Evolutionary conservation across 2,888 invertebrate species (phyloP).

Genomic region (Odontocolon sp.): DNA sequence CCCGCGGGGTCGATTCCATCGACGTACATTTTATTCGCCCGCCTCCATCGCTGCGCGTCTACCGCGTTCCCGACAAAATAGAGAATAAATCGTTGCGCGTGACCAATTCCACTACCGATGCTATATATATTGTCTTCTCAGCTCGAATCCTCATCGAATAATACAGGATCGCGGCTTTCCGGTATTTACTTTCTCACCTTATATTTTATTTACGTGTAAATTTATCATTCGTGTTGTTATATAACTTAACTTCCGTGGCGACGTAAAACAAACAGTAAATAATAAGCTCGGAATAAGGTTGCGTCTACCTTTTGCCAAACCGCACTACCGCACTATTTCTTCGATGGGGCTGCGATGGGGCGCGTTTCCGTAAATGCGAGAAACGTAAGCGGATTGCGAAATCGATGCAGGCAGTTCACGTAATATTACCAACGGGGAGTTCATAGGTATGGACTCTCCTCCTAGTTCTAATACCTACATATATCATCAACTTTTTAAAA

Average conservation of each 20-base stretch:
- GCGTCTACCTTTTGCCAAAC: not conserved
- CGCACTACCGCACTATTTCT: not conserved
- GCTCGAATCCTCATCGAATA: conserved; percentile 38
- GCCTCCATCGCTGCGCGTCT: not conserved
- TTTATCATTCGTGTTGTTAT: conserved; percentile 33
- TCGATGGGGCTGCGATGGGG: not conserved
- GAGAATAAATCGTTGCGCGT: conserved; percentile 46
- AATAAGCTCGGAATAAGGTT: conserved; percentile 40
- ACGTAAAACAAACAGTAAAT: conserved; percentile 46
- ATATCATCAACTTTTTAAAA: not conserved
- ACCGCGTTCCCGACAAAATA: conserved; percentile 22
- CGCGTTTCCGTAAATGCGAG: conserved; percentile 15
- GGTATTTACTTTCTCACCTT: conserved; percentile 12
- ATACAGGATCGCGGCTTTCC: conserved; percentile 30
- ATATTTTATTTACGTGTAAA: conserved; percentile 11
- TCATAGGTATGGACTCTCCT: too few relatives aligned
- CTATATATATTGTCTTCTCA: conserved; percentile 17
- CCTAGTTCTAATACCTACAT: not conserved
- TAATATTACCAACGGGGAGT: too few relatives aligned
- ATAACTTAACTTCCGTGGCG: too few relatives aligned
- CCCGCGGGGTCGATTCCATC: conserved; percentile 34
- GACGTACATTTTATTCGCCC: conserved; percentile 41
- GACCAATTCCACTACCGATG: conserved; percentile 47
- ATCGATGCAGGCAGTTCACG: conserved; percentile 34
- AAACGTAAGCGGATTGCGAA: conserved; percentile 48